Percentiles rank a stretch among this genome's conserved stretches.
These are phyloP conservation scores for Heteronetta atricapilla DNA, from an alignment of 2,113 vertebrate genomes.

Conservation along the genomic window DNA sequence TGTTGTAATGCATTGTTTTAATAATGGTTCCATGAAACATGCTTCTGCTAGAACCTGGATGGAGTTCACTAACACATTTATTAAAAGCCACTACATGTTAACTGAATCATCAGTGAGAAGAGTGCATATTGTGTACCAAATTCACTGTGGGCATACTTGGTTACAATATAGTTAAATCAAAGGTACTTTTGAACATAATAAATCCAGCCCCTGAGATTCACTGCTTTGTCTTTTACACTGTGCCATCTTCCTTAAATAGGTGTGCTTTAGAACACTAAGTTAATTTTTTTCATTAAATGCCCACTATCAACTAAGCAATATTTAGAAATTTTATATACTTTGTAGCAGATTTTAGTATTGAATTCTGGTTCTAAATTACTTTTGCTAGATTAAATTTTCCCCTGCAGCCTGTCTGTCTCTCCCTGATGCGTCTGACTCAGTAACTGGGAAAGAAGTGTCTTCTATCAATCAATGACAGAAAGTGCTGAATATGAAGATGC, in stretches of 20 bases:
- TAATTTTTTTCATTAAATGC: neutral
- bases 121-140: neutral
- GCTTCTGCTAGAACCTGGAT: neutral
- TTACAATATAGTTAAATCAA: neutral
- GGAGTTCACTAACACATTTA: neutral
- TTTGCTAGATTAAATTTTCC: constrained; percentile 38
- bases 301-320: neutral
- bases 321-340: neutral
- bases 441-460: constrained; percentile 68
- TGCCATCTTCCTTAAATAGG: neutral
- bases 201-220: neutral
- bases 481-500: constrained; percentile 64
- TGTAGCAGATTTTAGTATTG: neutral
- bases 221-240: neutral
- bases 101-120: neutral
- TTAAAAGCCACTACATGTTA: neutral
- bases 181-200: neutral
- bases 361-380: constrained; percentile 26
- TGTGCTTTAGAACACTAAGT: neutral
- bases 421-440: constrained; percentile 57
- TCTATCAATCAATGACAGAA: constrained; percentile 80
- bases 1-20: neutral
- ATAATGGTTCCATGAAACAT: neutral
- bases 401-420: constrained; percentile 63
- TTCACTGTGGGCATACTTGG: neutral